Base-by-base conservation (phyloP, 64 coral and sea anemone species). In the Pocillopora damicornis region DNA sequence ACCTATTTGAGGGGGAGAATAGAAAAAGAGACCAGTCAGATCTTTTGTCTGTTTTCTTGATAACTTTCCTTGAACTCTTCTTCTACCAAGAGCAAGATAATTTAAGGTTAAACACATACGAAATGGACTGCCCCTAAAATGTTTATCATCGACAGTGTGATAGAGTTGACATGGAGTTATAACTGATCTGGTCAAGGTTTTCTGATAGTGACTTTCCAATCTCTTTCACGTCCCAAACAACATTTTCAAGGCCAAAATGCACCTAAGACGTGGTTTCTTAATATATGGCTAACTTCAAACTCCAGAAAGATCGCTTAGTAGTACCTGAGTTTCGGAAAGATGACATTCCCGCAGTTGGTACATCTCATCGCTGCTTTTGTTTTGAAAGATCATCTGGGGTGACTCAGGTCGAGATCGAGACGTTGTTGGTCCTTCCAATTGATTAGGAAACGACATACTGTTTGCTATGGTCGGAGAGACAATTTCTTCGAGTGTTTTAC, bases 1-100 rank as follows among this genome's bases (percentile, higher is more conserved):
- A 96, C 94, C 94, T 87, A 84, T 90, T 90, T 16, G 56, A 63
- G n/a, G 94, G 91, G 56, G 94, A 57, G 13, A 97, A 93, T 72
- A 97, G 2, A 75, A 82, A 97, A 15, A 97, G 58, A 14, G 91
- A 90, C 88, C 88, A 90, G 30, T 92, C 72, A 5, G 73, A 75
- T 90, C 81, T 36, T 22, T 1, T n/a, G 1, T 72, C 1, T 72
- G 37, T 73, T 14, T 58, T 56, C 11, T 56, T 85, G 11, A 3
- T 11, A 51, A 22, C 65, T 15, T 58, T 68, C 16, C 8, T 58
- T 20, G 69, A 23, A 20, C 6, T 72, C 17, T 18, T 15, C 81
- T 85, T 58, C 4, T 9, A 85, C 14, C 56, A 75, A 77, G 20
- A 77, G 7, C 22, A 58, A 22, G 18, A 77, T 22, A 77, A 57